Conservation (phyloP, 2,113 vertebrate genomes). For the Mastomys coucha region DNA sequence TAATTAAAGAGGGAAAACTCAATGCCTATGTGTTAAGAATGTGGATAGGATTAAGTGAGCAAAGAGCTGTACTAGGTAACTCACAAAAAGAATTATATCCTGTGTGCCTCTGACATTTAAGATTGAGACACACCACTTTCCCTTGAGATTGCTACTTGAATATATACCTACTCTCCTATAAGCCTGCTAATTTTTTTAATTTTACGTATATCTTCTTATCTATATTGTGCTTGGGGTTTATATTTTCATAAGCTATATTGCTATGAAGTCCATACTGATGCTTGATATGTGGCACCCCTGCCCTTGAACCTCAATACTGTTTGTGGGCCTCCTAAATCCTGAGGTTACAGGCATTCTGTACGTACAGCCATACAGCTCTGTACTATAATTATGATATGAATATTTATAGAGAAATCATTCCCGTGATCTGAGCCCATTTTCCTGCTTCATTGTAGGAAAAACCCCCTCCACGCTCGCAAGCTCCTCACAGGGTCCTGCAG, state of each 20-base stretch:
- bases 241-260: neutral
- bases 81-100: neutral
- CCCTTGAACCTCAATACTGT: neutral
- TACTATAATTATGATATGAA: neutral
- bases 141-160: conserved; percentile 5
- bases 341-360: neutral
- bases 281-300: neutral
- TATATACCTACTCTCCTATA: neutral
- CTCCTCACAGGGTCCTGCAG: neutral
- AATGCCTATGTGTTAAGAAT: neutral
- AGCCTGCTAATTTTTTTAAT: neutral
- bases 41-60: neutral
- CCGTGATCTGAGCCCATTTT: neutral
- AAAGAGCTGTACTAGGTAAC: neutral
- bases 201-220: neutral
- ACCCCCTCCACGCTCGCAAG: neutral
- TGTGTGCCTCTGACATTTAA: neutral
- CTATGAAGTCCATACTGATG: neutral
- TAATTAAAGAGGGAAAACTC: neutral
- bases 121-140: neutral
- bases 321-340: neutral
- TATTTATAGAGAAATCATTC: neutral
- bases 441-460: neutral
- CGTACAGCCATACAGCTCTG: neutral
- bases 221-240: neutral